Percentiles rank a stretch among this genome's conserved stretches.
Conservation (phyloP, 2,113 vertebrate species). For the Mustela nigripes region DNA sequence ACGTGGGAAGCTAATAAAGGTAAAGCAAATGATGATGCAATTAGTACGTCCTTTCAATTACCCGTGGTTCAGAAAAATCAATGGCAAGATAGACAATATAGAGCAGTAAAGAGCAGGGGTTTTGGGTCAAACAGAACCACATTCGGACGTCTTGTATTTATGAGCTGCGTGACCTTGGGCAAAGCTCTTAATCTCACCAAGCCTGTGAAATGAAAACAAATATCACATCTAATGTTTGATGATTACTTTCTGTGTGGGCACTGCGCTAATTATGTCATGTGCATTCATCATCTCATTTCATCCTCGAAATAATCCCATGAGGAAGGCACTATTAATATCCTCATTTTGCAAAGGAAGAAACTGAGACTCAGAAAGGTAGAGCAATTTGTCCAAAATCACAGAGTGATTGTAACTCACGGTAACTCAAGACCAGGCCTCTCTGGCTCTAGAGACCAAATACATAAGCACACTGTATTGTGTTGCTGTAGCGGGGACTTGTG, state of each 20-base stretch:
- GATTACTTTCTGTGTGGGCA: background rate
- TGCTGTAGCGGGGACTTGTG: background rate
- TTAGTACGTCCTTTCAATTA: background rate
- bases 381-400: background rate
- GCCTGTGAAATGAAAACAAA: slow-evolving; percentile 33
- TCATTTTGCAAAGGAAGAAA: slow-evolving; percentile 60
- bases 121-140: background rate
- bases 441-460: background rate
- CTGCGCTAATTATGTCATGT: slow-evolving; percentile 50
- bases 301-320: slow-evolving; percentile 61
- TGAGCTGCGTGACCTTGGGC: background rate
- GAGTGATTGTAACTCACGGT: background rate
- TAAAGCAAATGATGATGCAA: slow-evolving; percentile 44
- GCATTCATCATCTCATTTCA: slow-evolving; percentile 61
- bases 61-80: slow-evolving; percentile 12
- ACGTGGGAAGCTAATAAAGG: slow-evolving; percentile 30
- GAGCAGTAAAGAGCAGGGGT: background rate
- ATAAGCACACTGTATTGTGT: background rate
- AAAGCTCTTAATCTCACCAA: background rate
- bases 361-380: slow-evolving; percentile 47
- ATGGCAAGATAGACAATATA: background rate
- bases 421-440: background rate
- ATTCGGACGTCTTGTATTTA: background rate
- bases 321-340: slow-evolving; percentile 58
- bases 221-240: slow-evolving; percentile 33